Conservation (phyloP, 2,113 vertebrate genomes). For the Notarius quadriscutis region DNA sequence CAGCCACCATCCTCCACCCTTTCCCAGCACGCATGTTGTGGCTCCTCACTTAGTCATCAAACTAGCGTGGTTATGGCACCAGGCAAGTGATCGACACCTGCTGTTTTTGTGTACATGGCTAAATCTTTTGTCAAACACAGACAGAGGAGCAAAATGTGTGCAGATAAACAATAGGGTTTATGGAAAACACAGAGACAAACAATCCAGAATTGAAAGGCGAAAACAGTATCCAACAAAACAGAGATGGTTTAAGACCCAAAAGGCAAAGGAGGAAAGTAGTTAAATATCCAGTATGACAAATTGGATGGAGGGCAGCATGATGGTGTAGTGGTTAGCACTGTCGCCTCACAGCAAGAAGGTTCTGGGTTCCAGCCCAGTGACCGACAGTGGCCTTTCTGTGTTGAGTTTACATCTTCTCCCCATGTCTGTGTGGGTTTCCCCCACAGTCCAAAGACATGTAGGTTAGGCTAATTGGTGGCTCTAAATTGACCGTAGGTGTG, state of each 20-base stretch:
- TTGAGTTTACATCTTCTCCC: too few relatives aligned
- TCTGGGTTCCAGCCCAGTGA: too few relatives aligned
- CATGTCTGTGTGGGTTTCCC: too few relatives aligned
- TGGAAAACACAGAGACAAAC: not conserved
- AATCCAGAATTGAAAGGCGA: not conserved
- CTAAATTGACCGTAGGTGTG: too few relatives aligned
- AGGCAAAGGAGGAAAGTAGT: not conserved
- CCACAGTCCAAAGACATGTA: too few relatives aligned
- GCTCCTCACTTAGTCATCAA: not conserved
- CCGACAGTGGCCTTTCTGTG: too few relatives aligned
- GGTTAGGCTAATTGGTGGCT: too few relatives aligned
- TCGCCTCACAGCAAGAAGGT: too few relatives aligned
- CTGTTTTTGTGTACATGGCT: not conserved
- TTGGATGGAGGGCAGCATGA: too few relatives aligned
- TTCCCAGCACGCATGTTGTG: not conserved
- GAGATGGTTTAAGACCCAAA: not conserved
- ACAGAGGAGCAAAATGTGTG: not conserved
- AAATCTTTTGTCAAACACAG: conserved; percentile 8
- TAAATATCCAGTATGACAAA: not conserved
- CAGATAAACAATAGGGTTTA: not conserved
- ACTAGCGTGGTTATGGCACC: not conserved
- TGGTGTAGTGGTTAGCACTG: too few relatives aligned
- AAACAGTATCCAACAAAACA: not conserved
- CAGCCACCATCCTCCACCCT: not conserved
- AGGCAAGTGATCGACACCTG: not conserved